Base-by-base conservation (phyloP, 2,888 invertebrate genomes). In the Alloscopus bannaensis region DNA sequence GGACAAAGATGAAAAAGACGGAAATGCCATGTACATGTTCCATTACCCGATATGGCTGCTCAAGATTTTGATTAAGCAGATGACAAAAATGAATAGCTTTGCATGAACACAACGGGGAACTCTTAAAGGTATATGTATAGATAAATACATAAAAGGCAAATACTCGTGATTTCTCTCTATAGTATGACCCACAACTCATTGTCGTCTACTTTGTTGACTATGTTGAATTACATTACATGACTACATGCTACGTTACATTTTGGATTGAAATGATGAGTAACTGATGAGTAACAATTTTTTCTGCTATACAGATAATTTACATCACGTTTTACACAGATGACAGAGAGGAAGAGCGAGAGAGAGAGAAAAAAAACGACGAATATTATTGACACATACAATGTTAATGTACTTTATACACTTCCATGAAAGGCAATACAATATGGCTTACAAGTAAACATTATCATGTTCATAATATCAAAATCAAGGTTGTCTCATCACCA, bases 321-420 rank as follows among this genome's bases (percentile, higher is more conserved):
- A 70, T 78, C 65, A 62, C 77, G 16, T 45, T 65, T 73, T 57
- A 73, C 57, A 66, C 65, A 66, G 62, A 57, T 65, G 73, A 73
- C n/a, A n/a, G n/a, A n/a, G n/a, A n/a, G n/a, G n/a, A n/a, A n/a
- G n/a, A n/a, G n/a, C n/a, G n/a, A n/a, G n/a, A n/a, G n/a, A n/a
- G n/a, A n/a, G n/a, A n/a, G n/a, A n/a, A n/a, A n/a, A n/a, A n/a
- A n/a, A n/a, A n/a, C n/a, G n/a, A n/a, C n/a, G n/a, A n/a, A n/a
- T n/a, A n/a, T n/a, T 73, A 73, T 66, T 77, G 76, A 76, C 76
- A 55, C 60, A 69, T 62, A 70, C 77, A 78, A 78, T 78, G 77
- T 70, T 78, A 78, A 78, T 65, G 77, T 65, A 31, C 18, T 40
- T 65, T 69, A 78, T 62, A 31, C 18, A 64, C 76, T 78, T 64